A percentile compares a stretch with the other conserved stretches of the same genome.
These are phyloP conservation scores for Dasyprocta punctata DNA, from an alignment of 2,113 vertebrate genomes.

Conservation along the genomic window DNA sequence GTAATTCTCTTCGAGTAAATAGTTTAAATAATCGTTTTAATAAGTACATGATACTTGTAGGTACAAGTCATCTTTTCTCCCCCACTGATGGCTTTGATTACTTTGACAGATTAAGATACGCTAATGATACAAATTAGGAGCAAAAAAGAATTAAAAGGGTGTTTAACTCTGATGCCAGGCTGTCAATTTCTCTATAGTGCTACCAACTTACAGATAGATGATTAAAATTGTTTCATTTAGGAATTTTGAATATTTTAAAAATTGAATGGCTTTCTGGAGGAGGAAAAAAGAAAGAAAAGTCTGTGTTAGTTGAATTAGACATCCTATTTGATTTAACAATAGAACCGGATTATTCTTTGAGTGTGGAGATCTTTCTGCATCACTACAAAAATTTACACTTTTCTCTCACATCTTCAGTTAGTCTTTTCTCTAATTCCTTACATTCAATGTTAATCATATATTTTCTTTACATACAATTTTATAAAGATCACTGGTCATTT, in stretches of 20 bases:
- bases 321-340: slow-evolving; percentile 75
- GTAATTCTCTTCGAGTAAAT: neutral
- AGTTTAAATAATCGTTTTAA: slow-evolving; percentile 73
- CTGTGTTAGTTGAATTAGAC: slow-evolving; percentile 74
- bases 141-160: slow-evolving; percentile 82
- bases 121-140: slow-evolving; percentile 84
- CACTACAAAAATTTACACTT: slow-evolving; percentile 21
- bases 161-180: slow-evolving; percentile 81
- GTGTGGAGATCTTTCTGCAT: slow-evolving; percentile 32
- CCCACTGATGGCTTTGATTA: slow-evolving; percentile 81
- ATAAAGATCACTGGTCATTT: neutral
- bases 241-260: slow-evolving; percentile 84
- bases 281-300: slow-evolving; percentile 78
- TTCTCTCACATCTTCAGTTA: neutral
- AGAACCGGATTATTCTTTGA: slow-evolving; percentile 70
- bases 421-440: neutral
- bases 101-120: slow-evolving; percentile 83
- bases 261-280: slow-evolving; percentile 79
- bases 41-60: slow-evolving; percentile 69
- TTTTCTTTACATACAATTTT: slow-evolving; percentile 36
- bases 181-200: slow-evolving; percentile 83
- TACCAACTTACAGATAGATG: slow-evolving; percentile 82
- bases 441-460: neutral
- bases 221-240: slow-evolving; percentile 81
- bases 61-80: slow-evolving; percentile 79